Evolutionary conservation across 2,113 vertebrate genomes (phyloP).

Genomic region (Oostethus manadensis): DNA sequence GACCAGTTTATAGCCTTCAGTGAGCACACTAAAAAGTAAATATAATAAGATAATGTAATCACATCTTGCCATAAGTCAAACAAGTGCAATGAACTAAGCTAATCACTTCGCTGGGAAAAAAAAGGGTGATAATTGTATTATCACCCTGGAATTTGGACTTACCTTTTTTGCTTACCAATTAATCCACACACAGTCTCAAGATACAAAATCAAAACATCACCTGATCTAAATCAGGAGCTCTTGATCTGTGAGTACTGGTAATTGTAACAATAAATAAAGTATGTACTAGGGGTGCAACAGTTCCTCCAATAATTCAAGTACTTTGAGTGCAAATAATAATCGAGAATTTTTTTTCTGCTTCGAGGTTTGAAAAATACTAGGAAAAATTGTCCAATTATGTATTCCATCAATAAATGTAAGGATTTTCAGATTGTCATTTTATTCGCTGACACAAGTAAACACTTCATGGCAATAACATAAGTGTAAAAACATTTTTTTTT

Average conservation of each 20-base stretch:
- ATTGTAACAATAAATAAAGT: neutral
- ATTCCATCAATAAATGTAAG: too few relatives aligned
- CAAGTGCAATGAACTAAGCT: conserved; percentile 4
- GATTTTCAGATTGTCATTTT: too few relatives aligned
- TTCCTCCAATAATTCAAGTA: too few relatives aligned
- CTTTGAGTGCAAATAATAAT: too few relatives aligned
- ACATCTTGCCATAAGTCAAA: conserved; percentile 8
- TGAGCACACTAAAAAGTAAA: neutral
- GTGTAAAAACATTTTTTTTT: too few relatives aligned
- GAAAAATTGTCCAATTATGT: too few relatives aligned
- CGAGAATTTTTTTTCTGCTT: too few relatives aligned
- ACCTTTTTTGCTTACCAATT: neutral
- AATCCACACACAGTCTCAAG: neutral
- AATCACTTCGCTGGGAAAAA: neutral
- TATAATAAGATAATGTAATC: conserved; percentile 3
- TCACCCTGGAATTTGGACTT: neutral
- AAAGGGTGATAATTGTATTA: conserved; percentile 7
- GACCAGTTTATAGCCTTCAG: neutral
- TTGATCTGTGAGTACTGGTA: neutral
- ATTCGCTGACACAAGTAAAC: too few relatives aligned
- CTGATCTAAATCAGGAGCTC: neutral
- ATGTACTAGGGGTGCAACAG: too few relatives aligned
- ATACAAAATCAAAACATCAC: neutral
- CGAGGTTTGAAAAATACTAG: too few relatives aligned
- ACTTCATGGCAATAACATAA: too few relatives aligned